Evolutionary conservation across 35 echinoderm and acorn worm genomes (phyloP), one percentile per base, ranked within the genome.

Genomic region (Apostichopus parvimensis): DNA sequence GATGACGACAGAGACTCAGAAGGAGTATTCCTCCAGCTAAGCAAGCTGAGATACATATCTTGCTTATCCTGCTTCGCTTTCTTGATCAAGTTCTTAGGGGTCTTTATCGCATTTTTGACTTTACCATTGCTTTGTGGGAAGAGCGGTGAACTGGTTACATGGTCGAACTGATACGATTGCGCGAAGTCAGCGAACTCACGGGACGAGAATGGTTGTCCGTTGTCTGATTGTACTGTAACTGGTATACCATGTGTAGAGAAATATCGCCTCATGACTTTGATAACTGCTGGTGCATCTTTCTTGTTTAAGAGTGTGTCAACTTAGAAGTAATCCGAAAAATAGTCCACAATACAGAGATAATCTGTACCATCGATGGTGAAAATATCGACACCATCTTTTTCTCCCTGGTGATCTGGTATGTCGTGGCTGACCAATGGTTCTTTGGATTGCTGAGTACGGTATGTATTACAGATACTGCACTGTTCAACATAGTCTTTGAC

Each of bases 151-250:
- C 28, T 34, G 28, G 28, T 34, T 34, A 34, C 28, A 34, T 34
- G 28, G 28, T 34, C 28, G 28, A 34, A 34, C 28, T 90, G 79
- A 80, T 94, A 94, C 4, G 89, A 25, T 8, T 86, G 26, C 2
- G 75, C 56, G n/a, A 96, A 94, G 6, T 83, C 45, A 13, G 73
- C 86, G 54, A 96, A 96, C 12, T 96, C 89, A 8, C 83, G 12
- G 4, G 93, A 96, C 57, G 83, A 94, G 58, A 92, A 96, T n/a
- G 93, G 95, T 53, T 90, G 90, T 21, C 95, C 95, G 77, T 94
- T 96, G 77, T 96, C 95, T 11, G 76, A 55, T 9, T 53, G 18
- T 1, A 97, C 28, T 34, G 28, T 34, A 34, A 34, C 28, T 34
- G 28, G 28, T 34, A 34, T 34, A 34, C 28, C 28, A 34, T 34